Conservation (phyloP, 2,113 vertebrate species). For the Theristicus caerulescens region DNA sequence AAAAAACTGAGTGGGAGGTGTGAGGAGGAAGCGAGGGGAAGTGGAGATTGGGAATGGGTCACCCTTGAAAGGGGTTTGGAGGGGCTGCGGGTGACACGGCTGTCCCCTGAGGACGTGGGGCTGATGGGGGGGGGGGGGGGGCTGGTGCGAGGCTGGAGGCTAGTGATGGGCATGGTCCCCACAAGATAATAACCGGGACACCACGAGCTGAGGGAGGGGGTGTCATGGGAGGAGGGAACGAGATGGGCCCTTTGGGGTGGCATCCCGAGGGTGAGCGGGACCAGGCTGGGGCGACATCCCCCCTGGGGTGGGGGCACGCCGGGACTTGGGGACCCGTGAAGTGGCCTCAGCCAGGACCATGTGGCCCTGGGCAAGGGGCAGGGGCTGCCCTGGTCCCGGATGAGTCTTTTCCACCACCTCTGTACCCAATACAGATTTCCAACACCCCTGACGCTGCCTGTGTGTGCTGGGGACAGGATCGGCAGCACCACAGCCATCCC, state of each 20-base stretch:
- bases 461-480: neutral
- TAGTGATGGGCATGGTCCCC: fast-evolving
- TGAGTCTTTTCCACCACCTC: neutral
- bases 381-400: neutral
- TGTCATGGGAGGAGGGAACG: neutral
- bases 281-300: neutral
- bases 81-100: neutral
- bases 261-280: fast-evolving
- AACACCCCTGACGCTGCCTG: fast-evolving
- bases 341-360: neutral
- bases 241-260: neutral
- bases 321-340: neutral
- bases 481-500: fast-evolving
- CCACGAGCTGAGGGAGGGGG: neutral
- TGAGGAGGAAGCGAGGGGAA: neutral
- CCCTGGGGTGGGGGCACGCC: neutral
- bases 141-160: neutral
- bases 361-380: neutral
- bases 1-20: neutral
- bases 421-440: conserved; percentile 14
- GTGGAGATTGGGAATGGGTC: neutral
- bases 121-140: neutral
- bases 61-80: neutral
- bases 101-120: neutral
- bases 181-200: neutral